Conservation (phyloP, 2,888 invertebrate genomes). For the Synergus itoensis region DNA sequence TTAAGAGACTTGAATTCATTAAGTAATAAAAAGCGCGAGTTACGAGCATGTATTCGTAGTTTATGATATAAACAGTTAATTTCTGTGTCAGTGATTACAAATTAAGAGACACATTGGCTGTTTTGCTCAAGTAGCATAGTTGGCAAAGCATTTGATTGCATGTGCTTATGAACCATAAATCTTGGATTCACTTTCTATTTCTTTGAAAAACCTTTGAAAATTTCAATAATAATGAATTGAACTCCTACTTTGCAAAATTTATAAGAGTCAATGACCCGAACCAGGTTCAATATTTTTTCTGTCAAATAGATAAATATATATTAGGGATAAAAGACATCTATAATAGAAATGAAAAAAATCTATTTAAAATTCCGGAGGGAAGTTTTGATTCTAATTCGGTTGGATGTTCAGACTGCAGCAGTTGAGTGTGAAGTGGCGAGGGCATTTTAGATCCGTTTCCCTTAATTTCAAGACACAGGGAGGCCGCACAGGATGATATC, state of each 20-base stretch:
- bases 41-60: not conserved
- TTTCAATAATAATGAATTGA: not conserved
- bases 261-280: not conserved
- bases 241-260: no score
- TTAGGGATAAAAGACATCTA: not conserved
- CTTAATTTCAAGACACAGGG: constrained; percentile 70
- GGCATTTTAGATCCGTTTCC: constrained; percentile 52
- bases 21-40: not conserved
- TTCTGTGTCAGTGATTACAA: constrained; percentile 35
- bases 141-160: constrained; percentile 37
- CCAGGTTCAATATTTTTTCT: not conserved
- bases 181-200: constrained; percentile 39
- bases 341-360: not conserved
- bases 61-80: constrained; percentile 23
- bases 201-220: not conserved
- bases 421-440: constrained; percentile 25
- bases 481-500: constrained; percentile 70
- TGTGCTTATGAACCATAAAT: constrained; percentile 32
- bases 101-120: constrained; percentile 28
- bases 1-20: not conserved
- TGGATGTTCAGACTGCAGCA: constrained; percentile 1
- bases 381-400: constrained; percentile 54
- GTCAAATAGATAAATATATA: no score
- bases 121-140: constrained; percentile 25
- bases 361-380: constrained; percentile 31